phyloP scores from a whole-genome alignment of 2,888 invertebrate genomes.

The Invenusta paracnida region DNA sequence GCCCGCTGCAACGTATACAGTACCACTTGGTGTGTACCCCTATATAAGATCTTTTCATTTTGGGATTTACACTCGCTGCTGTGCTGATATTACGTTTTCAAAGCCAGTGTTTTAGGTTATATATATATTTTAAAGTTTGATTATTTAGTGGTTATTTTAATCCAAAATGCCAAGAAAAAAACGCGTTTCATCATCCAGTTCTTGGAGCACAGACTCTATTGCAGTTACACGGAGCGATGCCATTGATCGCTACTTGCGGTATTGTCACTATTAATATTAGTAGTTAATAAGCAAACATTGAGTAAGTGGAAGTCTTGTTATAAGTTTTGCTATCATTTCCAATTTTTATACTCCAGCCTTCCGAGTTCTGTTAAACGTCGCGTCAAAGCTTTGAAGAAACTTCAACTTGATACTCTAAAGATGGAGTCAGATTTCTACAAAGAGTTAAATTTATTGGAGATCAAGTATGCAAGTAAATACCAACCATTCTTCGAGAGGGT shows the following conservation, averaged over 20 bases:
- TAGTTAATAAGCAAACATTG: too few species aligned
- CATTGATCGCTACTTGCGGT: neutral
- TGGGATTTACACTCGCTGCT: too few species aligned
- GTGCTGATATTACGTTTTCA: neutral
- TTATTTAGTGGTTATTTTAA: neutral
- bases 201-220: neutral
- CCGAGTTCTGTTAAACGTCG: conserved; percentile 75
- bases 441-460: conserved; percentile 85
- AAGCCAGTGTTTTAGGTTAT: neutral
- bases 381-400: conserved; percentile 76
- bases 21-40: too few species aligned
- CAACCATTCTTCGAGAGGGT: conserved; percentile 75
- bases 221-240: neutral
- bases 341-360: conserved; percentile 63
- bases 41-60: too few species aligned
- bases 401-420: conserved; percentile 77
- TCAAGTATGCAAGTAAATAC: conserved; percentile 78
- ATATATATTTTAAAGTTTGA: neutral
- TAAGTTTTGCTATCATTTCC: neutral
- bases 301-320: too few species aligned
- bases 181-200: neutral
- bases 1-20: too few species aligned
- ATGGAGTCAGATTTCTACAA: conserved; percentile 87
- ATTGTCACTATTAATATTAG: too few species aligned
- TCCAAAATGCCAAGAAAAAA: neutral